These are phyloP conservation scores for Benitochromis conjunctus DNA, from an alignment of 2,113 vertebrate genomes.

Conservation along the genomic window DNA sequence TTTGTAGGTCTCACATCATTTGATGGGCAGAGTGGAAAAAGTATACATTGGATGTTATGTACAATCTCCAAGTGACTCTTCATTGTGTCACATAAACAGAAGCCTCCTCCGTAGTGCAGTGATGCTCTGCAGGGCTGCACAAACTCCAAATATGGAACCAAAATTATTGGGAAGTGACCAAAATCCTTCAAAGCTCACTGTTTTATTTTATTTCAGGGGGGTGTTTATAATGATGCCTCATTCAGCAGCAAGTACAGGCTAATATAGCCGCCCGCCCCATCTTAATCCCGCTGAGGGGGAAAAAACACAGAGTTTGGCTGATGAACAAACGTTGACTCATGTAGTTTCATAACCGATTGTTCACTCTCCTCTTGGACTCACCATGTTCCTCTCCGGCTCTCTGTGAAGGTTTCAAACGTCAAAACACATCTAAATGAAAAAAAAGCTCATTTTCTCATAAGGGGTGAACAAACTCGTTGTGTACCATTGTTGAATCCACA, in stretches of 20 bases:
- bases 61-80: constrained; percentile 23
- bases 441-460: neutral
- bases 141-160: constrained; percentile 55
- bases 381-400: neutral
- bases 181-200: constrained; percentile 16
- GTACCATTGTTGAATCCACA: neutral
- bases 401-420: neutral
- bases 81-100: constrained; percentile 52
- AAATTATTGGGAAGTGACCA: constrained; percentile 20
- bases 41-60: constrained; percentile 3
- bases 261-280: neutral
- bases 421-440: neutral
- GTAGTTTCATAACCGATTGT: constrained; percentile 15
- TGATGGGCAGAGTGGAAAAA: neutral
- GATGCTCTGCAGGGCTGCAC: constrained; percentile 9
- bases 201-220: neutral
- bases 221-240: constrained; percentile 25
- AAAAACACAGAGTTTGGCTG: constrained; percentile 11
- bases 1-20: neutral
- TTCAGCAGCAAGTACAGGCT: neutral
- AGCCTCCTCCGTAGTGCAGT: neutral
- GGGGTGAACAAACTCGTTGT: neutral
- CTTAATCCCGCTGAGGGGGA: neutral
- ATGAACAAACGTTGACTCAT: constrained; percentile 16
- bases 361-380: neutral